Evolutionary conservation across 1,140 invertebrate genomes (phyloP), one percentile per base, ranked within the genome.

Genomic region (Drusus annulatus): DNA sequence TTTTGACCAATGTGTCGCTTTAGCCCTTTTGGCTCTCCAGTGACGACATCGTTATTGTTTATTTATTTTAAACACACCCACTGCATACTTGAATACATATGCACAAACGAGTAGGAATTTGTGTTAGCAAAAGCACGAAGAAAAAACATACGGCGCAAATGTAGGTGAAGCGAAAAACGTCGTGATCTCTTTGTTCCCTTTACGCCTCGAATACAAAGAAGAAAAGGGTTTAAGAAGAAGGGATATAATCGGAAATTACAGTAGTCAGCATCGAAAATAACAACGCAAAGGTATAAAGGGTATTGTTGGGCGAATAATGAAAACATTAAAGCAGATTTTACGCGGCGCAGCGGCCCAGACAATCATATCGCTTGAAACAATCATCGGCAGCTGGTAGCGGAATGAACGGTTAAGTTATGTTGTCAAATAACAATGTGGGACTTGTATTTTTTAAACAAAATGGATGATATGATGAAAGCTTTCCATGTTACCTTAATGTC

Each of bases 191-290:
- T 65, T 65, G 63, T 65, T 28, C 63, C 28, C 25, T 23, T 51
- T 51, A 71, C 45, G 68, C 68, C 45, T 51, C 45, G 45, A 23
- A 21, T 23, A 16, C n/a, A 21, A 8, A 71, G 75, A 73, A 71
- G 56, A 75, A 78, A 81, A 78, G 80, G 63, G 65, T 69, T 54
- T 58, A 71, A 28, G 77, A 31, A 58, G 73, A n/a, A n/a, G n/a
- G 80, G 80, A 81, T 81, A 81, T 78, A 81, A 81, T 81, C 80
- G 80, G 75, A 81, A 81, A 81, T 81, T 81, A 76, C 76, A 58
- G 76, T 25, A 81, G 28, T 25, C 74, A 19, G 15, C 15, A 56
- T 6, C 60, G 23, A 50, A 73, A 17, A 74, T n/a, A 69, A 69
- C 54, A 36, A 8, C 31, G 8, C 8, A 36, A 36, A 36, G 31